phyloP scores from a whole-genome alignment of 2,113 vertebrate genomes.

The Corythaixoides concolor region DNA sequence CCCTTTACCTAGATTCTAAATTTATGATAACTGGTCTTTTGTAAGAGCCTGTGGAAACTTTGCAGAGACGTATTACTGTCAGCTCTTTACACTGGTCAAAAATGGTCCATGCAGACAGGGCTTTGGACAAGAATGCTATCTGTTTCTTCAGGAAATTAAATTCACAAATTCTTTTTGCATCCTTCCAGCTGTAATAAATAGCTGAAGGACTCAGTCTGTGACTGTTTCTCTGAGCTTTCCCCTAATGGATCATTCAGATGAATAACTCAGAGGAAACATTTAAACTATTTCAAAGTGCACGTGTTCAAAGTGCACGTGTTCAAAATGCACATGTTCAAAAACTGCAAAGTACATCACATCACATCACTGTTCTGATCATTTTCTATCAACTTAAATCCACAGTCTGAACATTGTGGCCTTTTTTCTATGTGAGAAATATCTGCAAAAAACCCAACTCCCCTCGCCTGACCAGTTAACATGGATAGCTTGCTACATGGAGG shows the following conservation, averaged over 20 bases:
- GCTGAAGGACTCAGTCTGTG: slow-evolving; percentile 25
- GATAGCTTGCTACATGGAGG: not conserved
- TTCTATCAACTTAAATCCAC: not conserved
- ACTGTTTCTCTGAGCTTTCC: slow-evolving; percentile 22
- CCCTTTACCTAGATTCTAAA: slow-evolving; percentile 22
- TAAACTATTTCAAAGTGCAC: slow-evolving; percentile 30
- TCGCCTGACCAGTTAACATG: not conserved
- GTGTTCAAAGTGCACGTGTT: not conserved
- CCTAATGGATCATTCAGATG: slow-evolving; percentile 29
- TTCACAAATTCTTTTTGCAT: slow-evolving; percentile 39
- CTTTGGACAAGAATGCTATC: slow-evolving; percentile 37
- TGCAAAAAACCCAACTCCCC: not conserved
- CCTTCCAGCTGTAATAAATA: slow-evolving; percentile 62
- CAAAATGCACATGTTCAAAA: not conserved
- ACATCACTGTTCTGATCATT: not conserved
- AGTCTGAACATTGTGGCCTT: not conserved
- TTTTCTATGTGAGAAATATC: not conserved
- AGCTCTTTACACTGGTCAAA: slow-evolving; percentile 38
- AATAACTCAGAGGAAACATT: slow-evolving; percentile 52
- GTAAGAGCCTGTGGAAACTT: slow-evolving; percentile 19
- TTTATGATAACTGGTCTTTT: slow-evolving; percentile 6
- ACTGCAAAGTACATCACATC: not conserved
- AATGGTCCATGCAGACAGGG: slow-evolving; percentile 22
- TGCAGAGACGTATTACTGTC: not conserved
- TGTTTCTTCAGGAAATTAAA: slow-evolving; percentile 61